Evolutionary conservation across 2,888 invertebrate species (phyloP).

Genomic region (Odontothrips loti): DNA sequence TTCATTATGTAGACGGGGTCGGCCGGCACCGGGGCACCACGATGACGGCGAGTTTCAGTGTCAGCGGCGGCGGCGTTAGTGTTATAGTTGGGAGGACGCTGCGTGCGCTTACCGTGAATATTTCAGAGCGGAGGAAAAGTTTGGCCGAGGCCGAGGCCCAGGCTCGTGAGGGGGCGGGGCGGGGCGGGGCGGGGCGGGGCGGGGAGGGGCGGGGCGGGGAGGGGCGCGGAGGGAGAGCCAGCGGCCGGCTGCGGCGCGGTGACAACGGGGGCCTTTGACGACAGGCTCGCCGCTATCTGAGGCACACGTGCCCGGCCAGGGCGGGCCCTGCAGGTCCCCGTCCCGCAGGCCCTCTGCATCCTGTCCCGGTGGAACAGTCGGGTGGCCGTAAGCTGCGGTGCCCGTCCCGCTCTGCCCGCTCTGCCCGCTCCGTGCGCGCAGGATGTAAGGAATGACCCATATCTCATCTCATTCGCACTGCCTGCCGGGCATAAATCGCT

Average conservation of each 20-base stretch:
- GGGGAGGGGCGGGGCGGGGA: not conserved
- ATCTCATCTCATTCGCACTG: constrained; percentile 20
- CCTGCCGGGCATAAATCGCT: constrained; percentile 12
- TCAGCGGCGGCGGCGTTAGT: no score
- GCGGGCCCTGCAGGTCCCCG: not conserved
- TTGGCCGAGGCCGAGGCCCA: not conserved
- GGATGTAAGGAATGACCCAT: constrained; percentile 19
- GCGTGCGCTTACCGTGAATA: not conserved
- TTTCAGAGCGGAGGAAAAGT: not conserved
- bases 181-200: not conserved
- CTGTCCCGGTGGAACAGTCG: no score
- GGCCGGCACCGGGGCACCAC: not conserved
- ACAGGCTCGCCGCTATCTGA: not conserved
- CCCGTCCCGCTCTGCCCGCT: not conserved
- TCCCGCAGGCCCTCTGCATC: no score
- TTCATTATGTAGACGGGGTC: not conserved
- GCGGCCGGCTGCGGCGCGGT: no score
- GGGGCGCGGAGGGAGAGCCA: no score
- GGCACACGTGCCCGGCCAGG: not conserved
- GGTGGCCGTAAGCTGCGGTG: not conserved
- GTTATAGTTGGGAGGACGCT: not conserved
- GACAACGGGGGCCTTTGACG: not conserved
- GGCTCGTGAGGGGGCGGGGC: not conserved
- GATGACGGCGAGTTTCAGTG: no score
- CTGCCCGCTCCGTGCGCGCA: not conserved